Conservation (phyloP, 2,888 invertebrate genomes). For the Baccha elongata region DNA sequence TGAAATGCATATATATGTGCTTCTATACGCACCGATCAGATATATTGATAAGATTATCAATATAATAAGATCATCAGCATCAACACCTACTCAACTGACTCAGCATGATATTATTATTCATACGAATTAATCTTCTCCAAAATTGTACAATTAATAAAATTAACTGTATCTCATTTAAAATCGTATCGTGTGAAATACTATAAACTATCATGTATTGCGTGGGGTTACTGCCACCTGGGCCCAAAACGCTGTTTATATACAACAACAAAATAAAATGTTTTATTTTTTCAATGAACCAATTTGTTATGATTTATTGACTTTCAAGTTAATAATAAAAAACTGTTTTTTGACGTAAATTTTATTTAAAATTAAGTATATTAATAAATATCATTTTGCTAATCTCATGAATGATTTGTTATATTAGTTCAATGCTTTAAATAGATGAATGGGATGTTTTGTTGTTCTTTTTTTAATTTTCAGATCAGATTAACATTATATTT, state of each 20-base stretch:
- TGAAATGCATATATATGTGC: too few species aligned
- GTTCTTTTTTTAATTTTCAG: not conserved
- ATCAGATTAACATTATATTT: not conserved
- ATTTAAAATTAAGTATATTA: not conserved
- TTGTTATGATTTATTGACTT: slow-evolving; percentile 9
- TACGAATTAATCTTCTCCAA: too few species aligned
- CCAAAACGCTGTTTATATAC: slow-evolving; percentile 4
- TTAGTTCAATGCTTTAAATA: not conserved
- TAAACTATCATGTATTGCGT: not conserved
- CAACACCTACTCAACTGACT: too few species aligned
- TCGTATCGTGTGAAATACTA: not conserved
- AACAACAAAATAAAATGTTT: slow-evolving; percentile 4
- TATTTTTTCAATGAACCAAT: slow-evolving; percentile 2
- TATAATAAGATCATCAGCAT: too few species aligned
- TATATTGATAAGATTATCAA: too few species aligned
- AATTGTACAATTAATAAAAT: not conserved
- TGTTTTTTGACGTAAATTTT: not conserved
- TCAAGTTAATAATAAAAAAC: not conserved
- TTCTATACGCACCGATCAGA: too few species aligned
- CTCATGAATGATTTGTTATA: not conserved
- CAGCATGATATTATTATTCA: too few species aligned
- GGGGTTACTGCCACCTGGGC: not conserved
- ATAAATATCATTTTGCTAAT: not conserved
- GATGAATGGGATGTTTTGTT: not conserved
- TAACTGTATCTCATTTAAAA: not conserved